Evolutionary conservation across 2,797 vertebrate species (phyloP).

Genomic region (Clarias laeviceps): DNA sequence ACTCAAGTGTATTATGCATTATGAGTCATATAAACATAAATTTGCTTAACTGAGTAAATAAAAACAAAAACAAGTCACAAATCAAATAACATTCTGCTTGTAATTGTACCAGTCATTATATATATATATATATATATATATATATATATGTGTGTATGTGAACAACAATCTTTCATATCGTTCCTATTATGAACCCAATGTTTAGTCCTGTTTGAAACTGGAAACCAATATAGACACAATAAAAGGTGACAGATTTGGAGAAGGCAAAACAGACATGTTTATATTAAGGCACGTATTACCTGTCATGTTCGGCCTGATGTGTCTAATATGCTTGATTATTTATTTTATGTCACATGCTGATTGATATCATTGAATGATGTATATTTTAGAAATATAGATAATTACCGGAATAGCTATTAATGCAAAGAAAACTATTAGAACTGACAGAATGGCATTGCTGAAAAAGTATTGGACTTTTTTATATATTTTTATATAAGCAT

Average conservation of each 20-base stretch:
- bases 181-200: not conserved
- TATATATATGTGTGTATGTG: not conserved
- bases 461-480: not conserved
- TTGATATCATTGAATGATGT: not conserved
- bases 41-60: constrained; percentile 26
- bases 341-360: not conserved
- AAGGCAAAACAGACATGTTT: not conserved
- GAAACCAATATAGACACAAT: not conserved
- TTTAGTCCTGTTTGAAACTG: not conserved
- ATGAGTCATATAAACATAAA: constrained; percentile 35
- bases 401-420: not conserved
- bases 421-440: not conserved
- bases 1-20: constrained; percentile 46
- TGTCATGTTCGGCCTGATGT: not conserved
- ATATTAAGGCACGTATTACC: not conserved
- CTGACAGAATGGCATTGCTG: not conserved
- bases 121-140: not conserved
- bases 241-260: not conserved
- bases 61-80: constrained; percentile 52
- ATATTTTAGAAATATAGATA: not conserved
- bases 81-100: constrained; percentile 54
- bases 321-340: not conserved
- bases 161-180: not conserved
- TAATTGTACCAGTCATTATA: not conserved
- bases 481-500: too few species aligned